Base-by-base conservation (phyloP, 2,797 vertebrate species). In the Semaprochilodus insignis region DNA sequence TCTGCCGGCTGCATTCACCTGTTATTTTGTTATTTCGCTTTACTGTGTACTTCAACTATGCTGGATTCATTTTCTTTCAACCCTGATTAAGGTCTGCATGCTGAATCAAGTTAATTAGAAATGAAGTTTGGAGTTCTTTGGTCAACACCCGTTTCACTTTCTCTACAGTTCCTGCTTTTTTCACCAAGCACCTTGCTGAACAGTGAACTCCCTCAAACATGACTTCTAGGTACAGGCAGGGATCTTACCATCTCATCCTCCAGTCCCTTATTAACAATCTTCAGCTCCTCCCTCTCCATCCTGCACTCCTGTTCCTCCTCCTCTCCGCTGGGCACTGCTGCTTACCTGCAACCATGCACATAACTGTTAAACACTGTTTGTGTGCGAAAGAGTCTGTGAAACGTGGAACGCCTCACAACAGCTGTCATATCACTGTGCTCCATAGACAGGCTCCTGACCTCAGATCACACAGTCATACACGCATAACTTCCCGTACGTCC, bases 231-330 rank as follows among this genome's bases (percentile, higher is more conserved):
- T 63, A 6, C 16, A 25, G 14, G 36, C 19, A 74, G 10, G 57
- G 71, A 21, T 40, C 73, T 88, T 93, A 99, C 98, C 98, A 99
- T 97, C 93, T 99, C 98, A 90, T 99, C 98, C 89, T 99, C 98
- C 86, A 96, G 94, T 78, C 94, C 95, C 90, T 97, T 95, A 91
- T 99, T 99, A 89, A 99, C 91, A 83, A 96, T 90, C 87, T 97
- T 98, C 80, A 95, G 91, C 86, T 97, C 96, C 91, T 96, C 96
- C 88, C 96, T 98, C 91, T 97, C 97, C 98, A 99, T 99, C 88
- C 91, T 96, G 89, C 87, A 87, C 83, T 99, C 88, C 92, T 97
- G 89, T 86, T 88, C 84, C 83, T 86, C 79, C 87, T 72, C 27
- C 62, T 44, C 14, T 78, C 19, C 60, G 15, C 87, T 63, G 78